Evolutionary conservation across 2,113 vertebrate species (phyloP), one percentile per base, ranked within the genome.

Genomic region (Pluvialis apricaria): DNA sequence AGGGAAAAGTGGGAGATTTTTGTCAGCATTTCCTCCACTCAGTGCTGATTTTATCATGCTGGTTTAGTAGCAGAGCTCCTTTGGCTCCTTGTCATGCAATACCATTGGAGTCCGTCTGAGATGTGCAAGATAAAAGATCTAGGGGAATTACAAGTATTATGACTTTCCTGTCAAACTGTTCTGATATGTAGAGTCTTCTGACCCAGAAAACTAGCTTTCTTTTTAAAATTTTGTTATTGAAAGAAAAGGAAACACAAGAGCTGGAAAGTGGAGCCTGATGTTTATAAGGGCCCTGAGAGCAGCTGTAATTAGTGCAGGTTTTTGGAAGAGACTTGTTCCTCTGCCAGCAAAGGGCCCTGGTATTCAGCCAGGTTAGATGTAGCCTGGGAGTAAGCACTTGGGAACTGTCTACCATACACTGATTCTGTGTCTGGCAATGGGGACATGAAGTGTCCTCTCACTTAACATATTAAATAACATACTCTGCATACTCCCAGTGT

Each of bases 61-160:
- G 62, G 62, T 91, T 96, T 97, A 96, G 94, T 79, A 93, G 97
- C 73, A 31, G 92, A 95, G 32, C 42, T 90, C 70, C 61, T 90
- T 28, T 95, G 97, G 84, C 73, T 92, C 15, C 66, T 94, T 72
- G 78, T 91, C 94, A 82, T 28, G 15, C 87, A 92, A 85, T 96
- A 95, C 77, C 66, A 31, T 29, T 76, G 49, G 73, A 91, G 40
- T 66, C 88, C 0, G 1, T 76, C 61, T 94, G 65, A 79, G 91
- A 95, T 88, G 47, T 10, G 24, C 34, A 57, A 90, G 88, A 94
- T 91, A 92, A 92, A 95, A 94, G 36, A 79, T 89, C 81, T 91
- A 52, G 6, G 45, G 70, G 69, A 72, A 85, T 85, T 96, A 61
- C 34, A 72, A 85, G 87, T 95, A 62, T 94, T 96, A 87, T 69